Evolutionary conservation across 2,888 invertebrate genomes (phyloP), one percentile per base, ranked within the genome.

Genomic region (Heterodera filipjevi): DNA sequence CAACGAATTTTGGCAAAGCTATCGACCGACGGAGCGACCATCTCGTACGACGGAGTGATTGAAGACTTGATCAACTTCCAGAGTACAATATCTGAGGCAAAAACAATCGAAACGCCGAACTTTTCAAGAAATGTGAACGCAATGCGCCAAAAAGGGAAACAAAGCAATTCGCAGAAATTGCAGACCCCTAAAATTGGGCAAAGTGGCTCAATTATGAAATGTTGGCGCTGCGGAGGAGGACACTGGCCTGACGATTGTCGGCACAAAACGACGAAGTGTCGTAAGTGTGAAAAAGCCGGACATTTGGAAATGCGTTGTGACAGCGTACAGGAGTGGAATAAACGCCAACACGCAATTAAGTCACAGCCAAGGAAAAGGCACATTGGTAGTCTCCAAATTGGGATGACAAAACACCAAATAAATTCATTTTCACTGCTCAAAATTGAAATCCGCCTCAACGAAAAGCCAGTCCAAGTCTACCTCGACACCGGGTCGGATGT

Each of bases 151-250:
- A 49, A 49, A 49, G 14, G 49, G 16, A 49, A 49, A 16, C 16
- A 19, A 49, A 49, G 0, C 16, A 12, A 8, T 16, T 3, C 3
- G n/a, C 49, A 49, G 16, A 49, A 49, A 6, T 19, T 3, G 49
- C 3, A 3, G 3, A 19, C 2, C 0, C 16, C 10, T 16, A 14
- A 0, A 16, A 0, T 16, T 16, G 3, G 16, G 16, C n/a, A n/a
- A 12, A 49, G 16, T 16, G 66, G 27, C n/a, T 3, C 66, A 8
- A 32, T 8, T 12, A 22, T 1, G 30, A 27, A 66, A 10, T 66
- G 66, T 16, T 66, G 66, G 66, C 66, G 66, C 27, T 66, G 66
- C 16, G 66, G 66, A n/a, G 32, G 27, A n/a, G 66, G 16, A 32
- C 30, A 32, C 32, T 16, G 49, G 49, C 49, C 49, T 3, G 49